A percentile compares a stretch with the other conserved stretches of the same genome.
Evolutionary conservation across 2,797 vertebrate species (phyloP).

Genomic region (Anolis apletophallus): DNA sequence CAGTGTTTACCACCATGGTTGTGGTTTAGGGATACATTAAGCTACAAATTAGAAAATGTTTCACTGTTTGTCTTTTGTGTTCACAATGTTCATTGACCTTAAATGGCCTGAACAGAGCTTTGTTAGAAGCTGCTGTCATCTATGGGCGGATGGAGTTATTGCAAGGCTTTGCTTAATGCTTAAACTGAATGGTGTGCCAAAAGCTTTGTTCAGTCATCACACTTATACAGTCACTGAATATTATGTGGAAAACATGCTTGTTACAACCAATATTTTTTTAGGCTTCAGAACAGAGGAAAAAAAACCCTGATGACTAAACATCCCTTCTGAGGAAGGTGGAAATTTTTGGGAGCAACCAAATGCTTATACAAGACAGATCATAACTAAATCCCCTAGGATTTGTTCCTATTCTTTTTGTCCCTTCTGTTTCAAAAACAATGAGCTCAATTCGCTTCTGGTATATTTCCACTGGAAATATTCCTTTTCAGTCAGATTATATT

Average conservation of each 20-base stretch:
- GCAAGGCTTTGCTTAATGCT: not conserved
- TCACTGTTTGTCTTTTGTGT: not conserved
- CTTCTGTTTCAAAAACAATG: not conserved
- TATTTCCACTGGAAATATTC: conserved; percentile 22
- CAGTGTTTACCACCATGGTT: not conserved
- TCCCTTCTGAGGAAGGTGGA: not conserved
- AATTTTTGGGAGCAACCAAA: conserved; percentile 31
- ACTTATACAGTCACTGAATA: not conserved
- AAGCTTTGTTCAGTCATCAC: not conserved
- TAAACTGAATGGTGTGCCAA: not conserved
- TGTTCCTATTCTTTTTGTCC: not conserved
- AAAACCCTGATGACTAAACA: conserved; percentile 1
- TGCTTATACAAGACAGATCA: not conserved
- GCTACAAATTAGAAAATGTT: not conserved
- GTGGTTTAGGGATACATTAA: not conserved
- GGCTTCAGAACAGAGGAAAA: not conserved
- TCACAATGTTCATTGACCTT: not conserved
- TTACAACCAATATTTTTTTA: not conserved
- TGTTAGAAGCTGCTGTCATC: conserved; percentile 64
- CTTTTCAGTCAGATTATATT: not conserved
- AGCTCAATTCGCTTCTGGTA: not conserved
- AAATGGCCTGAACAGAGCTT: conserved; percentile 21
- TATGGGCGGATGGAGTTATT: conserved; percentile 48
- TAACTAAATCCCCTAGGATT: not conserved
- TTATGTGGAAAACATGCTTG: not conserved